Conservation (phyloP, 64 coral and sea anemone species). For the Montipora capricornis region DNA sequence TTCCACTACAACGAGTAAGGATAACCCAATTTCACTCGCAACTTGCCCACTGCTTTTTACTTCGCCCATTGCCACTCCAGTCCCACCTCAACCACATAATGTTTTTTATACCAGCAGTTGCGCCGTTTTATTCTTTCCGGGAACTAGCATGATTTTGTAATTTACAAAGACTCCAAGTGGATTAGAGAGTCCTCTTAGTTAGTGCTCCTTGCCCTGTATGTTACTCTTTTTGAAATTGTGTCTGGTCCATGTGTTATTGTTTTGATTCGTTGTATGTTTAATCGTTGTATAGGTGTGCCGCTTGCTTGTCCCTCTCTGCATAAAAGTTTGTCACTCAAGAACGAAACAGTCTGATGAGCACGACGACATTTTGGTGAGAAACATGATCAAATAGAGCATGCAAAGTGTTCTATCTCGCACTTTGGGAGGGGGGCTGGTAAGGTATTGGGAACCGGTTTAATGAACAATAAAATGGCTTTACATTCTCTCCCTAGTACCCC, state of each 20-base stretch:
- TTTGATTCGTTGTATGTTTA: neutral
- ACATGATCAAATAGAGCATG: neutral
- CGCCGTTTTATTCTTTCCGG: too few species aligned
- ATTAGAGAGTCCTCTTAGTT: neutral
- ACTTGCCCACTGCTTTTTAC: too few species aligned
- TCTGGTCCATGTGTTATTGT: neutral
- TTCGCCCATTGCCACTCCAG: too few species aligned
- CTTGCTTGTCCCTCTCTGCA: constrained; percentile 71
- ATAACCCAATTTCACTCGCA: too few species aligned
- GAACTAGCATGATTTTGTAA: too few species aligned
- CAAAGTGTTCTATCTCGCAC: neutral
- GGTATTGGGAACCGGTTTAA: too few species aligned
- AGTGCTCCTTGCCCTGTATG: neutral
- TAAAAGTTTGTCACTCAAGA: constrained; percentile 71
- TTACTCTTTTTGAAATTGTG: neutral
- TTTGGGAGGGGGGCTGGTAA: too few species aligned
- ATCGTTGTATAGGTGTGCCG: constrained; percentile 50
- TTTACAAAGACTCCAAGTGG: neutral
- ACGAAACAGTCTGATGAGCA: constrained; percentile 26
- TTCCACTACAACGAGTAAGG: too few species aligned
- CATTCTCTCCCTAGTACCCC: too few species aligned
- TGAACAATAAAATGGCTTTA: too few species aligned
- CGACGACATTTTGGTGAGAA: constrained; percentile 46
- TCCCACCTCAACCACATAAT: too few species aligned
- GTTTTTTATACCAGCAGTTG: too few species aligned